Evolutionary conservation across 2,797 vertebrate genomes (phyloP).

Genomic region (Odontamblyopus rebecca): DNA sequence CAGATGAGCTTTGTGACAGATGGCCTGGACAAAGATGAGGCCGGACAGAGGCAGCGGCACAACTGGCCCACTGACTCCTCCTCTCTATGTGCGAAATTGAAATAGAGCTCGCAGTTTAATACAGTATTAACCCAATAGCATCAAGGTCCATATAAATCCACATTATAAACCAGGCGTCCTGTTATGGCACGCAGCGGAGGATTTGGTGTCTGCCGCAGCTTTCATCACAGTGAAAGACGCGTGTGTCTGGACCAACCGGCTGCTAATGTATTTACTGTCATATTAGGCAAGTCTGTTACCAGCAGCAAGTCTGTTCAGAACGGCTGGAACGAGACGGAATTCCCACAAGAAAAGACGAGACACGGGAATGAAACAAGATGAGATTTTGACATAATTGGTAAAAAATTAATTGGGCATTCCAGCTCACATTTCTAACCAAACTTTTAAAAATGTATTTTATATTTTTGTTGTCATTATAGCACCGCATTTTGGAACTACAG

Average conservation of each 20-base stretch:
- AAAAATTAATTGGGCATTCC: too few relatives aligned
- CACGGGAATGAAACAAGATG: too few relatives aligned
- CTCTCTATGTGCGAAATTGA: constrained; percentile 46
- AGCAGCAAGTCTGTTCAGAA: constrained; percentile 1
- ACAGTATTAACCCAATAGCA: constrained; percentile 73
- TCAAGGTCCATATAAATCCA: constrained; percentile 3
- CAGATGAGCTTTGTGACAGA: constrained; percentile 61
- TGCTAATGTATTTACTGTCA: constrained; percentile 30
- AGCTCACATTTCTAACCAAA: too few relatives aligned
- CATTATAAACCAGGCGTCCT: constrained; percentile 43
- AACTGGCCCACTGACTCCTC: constrained; percentile 54
- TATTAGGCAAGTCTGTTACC: constrained; percentile 20
- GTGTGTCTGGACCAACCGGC: constrained; percentile 31
- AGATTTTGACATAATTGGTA: too few relatives aligned
- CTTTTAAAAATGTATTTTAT: too few relatives aligned
- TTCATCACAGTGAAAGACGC: constrained; percentile 24
- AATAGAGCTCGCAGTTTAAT: constrained; percentile 61
- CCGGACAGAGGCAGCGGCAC: constrained; percentile 47
- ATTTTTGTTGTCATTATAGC: too few relatives aligned
- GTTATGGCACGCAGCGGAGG: constrained; percentile 36
- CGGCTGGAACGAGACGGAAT: too few relatives aligned
- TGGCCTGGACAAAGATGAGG: constrained; percentile 71
- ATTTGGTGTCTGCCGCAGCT: constrained; percentile 36
- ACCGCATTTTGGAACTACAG: too few relatives aligned
- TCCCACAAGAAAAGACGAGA: too few relatives aligned